Base-by-base conservation (phyloP, 2,888 invertebrate genomes). In the Empis stercorea region DNA sequence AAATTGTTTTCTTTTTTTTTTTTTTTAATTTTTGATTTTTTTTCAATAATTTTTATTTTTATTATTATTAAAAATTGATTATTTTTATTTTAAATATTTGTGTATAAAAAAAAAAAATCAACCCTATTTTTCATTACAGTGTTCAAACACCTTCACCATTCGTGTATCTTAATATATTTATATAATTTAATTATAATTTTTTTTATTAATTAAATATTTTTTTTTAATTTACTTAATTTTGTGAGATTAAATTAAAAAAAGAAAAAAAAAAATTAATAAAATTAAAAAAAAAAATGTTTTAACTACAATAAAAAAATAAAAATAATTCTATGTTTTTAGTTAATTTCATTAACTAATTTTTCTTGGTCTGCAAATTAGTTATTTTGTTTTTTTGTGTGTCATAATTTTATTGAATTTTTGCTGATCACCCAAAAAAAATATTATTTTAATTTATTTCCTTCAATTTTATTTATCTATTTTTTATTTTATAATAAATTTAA, bases 21-120 rank as follows among this genome's bases (percentile, higher is more conserved):
- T 51, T 51, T 53, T 51, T 51, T 51, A 43, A 43, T 52, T 50
- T 50, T 49, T 52, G 40, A 41, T 49, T 54, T 54, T 53, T 52
- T 48, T 48, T 50, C 16, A 11, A 14, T n/a, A n/a, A n/a, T n/a
- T n/a, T n/a, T n/a, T n/a, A 3, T 14, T 14, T 37, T 14, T 14
- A 4, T 37, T 15, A 16, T 14, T 37, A 15, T 16, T 37, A 10
- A 10, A 37, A 16, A 37, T 15, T 15, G 10, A 37, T 16, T 37
- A 5, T 15, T 9, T 16, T 5, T n/a, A n/a, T n/a, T n/a, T n/a
- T n/a, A n/a, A n/a, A n/a, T n/a, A n/a, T 37, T 37, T 37, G 15
- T 37, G 14, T 27, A 27, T 20, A 20, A 20, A 4, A 20, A 4
- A 20, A 4, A 20, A 20, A 20, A 27, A 27, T 6, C 4, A 27